Evolutionary conservation across 2,113 vertebrate genomes (phyloP).

Genomic region (Copsychus sechellarum): DNA sequence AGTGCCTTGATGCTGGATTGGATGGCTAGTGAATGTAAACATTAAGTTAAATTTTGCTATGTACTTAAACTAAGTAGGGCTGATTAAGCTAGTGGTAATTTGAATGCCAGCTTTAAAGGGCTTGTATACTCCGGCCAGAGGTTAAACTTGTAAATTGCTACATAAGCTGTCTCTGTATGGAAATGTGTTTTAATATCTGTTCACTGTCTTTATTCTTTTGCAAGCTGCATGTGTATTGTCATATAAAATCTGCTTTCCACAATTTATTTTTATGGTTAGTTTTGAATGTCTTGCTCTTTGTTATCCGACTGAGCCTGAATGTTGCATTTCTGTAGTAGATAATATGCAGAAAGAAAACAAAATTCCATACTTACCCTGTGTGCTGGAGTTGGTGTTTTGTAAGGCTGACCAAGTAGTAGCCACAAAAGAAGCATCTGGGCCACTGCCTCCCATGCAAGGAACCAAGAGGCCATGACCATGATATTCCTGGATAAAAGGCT

Average conservation of each 20-base stretch:
- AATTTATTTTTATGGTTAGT: background rate
- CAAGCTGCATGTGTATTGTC: slow-evolving; percentile 55
- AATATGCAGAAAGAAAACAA: background rate
- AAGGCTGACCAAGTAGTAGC: background rate
- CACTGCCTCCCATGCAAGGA: background rate
- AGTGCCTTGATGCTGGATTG: slow-evolving; percentile 45
- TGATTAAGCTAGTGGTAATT: slow-evolving; percentile 10
- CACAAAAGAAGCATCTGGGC: background rate
- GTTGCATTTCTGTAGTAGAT: background rate
- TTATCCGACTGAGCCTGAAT: background rate
- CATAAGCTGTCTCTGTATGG: slow-evolving; percentile 15
- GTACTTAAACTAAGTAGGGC: background rate
- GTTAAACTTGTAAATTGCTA: slow-evolving; percentile 29
- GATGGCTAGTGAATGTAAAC: slow-evolving; percentile 53
- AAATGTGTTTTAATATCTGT: slow-evolving; percentile 23
- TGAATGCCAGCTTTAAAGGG: slow-evolving; percentile 39
- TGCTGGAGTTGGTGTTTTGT: background rate
- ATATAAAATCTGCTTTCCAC: slow-evolving; percentile 47
- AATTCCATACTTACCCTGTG: background rate
- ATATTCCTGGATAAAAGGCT: background rate
- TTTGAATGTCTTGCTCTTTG: background rate
- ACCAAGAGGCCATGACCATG: fast-evolving
- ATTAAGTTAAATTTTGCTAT: background rate
- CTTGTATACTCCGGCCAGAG: background rate
- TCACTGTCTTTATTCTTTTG: slow-evolving; percentile 23